phyloP scores from a whole-genome alignment of 1,140 invertebrate species.

The Lepidurus couesii region DNA sequence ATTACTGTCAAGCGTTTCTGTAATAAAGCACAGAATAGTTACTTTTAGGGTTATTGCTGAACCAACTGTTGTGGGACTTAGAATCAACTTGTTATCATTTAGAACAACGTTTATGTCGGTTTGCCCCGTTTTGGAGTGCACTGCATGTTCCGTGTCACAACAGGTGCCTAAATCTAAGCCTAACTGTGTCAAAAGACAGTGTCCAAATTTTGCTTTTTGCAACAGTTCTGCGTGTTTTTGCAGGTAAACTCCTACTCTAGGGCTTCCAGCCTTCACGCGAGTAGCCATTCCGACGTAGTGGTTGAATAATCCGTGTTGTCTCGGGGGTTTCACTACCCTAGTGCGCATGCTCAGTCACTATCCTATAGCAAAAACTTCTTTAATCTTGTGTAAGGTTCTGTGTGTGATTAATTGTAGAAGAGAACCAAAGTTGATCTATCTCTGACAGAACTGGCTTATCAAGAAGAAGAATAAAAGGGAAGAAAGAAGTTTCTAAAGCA shows the following conservation, averaged over 20 bases:
- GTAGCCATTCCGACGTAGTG: background rate
- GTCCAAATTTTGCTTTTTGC: slow-evolving; percentile 1
- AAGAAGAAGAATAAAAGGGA: background rate
- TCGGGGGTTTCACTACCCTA: background rate
- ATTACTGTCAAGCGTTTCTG: background rate
- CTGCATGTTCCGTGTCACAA: background rate
- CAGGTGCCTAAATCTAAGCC: background rate
- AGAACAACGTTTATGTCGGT: background rate
- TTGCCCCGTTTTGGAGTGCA: background rate
- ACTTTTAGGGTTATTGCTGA: background rate
- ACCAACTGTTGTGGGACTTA: background rate
- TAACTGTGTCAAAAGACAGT: background rate
- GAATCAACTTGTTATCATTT: background rate
- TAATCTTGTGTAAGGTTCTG: background rate
- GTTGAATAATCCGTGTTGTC: background rate
- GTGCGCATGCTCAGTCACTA: background rate
- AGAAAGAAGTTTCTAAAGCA: background rate
- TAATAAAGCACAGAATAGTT: background rate
- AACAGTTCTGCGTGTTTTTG: background rate
- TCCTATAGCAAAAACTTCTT: background rate
- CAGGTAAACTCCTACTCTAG: background rate
- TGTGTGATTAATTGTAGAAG: background rate
- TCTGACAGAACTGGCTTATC: background rate
- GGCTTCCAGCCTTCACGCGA: background rate
- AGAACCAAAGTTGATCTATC: background rate